These are phyloP conservation scores for Sandelia bainsii DNA, from an alignment of 2,797 vertebrate genomes.

Conservation along the genomic window DNA sequence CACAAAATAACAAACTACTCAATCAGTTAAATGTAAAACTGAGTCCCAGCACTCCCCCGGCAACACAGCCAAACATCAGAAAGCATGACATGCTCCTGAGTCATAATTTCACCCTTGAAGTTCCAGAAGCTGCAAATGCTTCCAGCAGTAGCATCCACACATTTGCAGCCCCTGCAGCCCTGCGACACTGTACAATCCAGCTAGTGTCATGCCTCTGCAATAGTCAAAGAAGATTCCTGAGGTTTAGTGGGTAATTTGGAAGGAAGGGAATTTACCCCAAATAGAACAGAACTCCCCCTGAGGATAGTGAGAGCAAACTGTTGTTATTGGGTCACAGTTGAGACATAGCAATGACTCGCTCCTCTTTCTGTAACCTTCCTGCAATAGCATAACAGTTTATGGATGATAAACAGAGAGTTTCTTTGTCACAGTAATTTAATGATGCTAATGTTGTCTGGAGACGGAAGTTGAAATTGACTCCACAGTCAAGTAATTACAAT, in stretches of 20 bases:
- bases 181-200: conserved; percentile 68
- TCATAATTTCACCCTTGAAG: conserved; percentile 65
- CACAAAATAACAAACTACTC: conserved; percentile 8
- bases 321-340: conserved; percentile 74
- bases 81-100: conserved; percentile 59
- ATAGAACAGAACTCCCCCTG: conserved; percentile 75
- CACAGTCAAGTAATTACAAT: conserved; percentile 24
- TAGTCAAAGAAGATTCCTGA: conserved; percentile 70
- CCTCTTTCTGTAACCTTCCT: conserved; percentile 54
- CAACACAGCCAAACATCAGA: conserved; percentile 36
- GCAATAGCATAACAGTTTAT: conserved; percentile 46
- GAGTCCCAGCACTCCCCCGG: conserved; percentile 16
- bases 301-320: conserved; percentile 69
- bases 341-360: conserved; percentile 63
- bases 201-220: conserved; percentile 66
- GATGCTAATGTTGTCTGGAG: conserved; percentile 22
- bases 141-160: conserved; percentile 55
- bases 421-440: conserved; percentile 37
- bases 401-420: conserved; percentile 24
- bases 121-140: conserved; percentile 60
- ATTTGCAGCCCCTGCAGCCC: conserved; percentile 57
- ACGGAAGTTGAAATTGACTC: conserved; percentile 13
- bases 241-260: conserved; percentile 70
- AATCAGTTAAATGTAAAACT: conserved; percentile 33
- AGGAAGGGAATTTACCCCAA: conserved; percentile 79